A percentile compares a stretch with the other conserved stretches of the same genome.
Evolutionary conservation across 2,797 vertebrate genomes (phyloP).

Genomic region (Chrosomus eos): DNA sequence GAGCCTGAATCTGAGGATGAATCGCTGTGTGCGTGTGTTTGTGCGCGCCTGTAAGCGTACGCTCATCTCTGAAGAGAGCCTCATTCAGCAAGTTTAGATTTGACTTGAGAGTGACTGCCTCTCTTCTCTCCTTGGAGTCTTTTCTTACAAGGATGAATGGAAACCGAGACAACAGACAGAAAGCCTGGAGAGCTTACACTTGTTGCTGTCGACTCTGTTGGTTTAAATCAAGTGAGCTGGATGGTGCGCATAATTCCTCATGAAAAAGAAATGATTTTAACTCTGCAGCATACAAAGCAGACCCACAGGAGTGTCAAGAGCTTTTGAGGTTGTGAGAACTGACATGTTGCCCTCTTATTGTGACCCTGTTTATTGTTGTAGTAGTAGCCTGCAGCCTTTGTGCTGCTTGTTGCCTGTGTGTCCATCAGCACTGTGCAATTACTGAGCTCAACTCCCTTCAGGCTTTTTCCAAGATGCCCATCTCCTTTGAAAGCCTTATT

Average conservation of each 20-base stretch:
- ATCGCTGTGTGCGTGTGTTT: conserved; percentile 35
- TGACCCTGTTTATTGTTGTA: neutral
- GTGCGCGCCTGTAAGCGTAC: conserved; percentile 4
- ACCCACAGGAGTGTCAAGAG: neutral
- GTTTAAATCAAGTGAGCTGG: conserved; percentile 5
- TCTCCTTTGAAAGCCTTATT: conserved; percentile 18
- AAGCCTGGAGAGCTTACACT: conserved; percentile 39
- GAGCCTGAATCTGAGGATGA: conserved; percentile 24
- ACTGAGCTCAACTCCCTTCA: conserved; percentile 9
- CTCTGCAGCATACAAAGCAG: neutral
- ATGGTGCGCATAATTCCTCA: conserved; percentile 34
- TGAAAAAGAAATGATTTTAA: conserved; percentile 34
- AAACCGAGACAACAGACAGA: conserved; percentile 28
- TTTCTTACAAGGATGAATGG: conserved; percentile 34
- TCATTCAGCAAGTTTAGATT: conserved; percentile 50
- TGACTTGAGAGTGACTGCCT: conserved; percentile 42
- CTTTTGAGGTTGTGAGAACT: conserved; percentile 8
- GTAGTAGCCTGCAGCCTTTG: neutral
- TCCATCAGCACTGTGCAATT: conserved; percentile 16
- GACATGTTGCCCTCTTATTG: conserved; percentile 6
- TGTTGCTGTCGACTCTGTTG: conserved; percentile 32
- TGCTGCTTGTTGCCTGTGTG: conserved; percentile 1
- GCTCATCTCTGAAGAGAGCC: conserved; percentile 43
- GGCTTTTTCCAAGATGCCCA: conserved; percentile 12
- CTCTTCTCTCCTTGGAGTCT: conserved; percentile 35